A percentile compares a stretch with the other conserved stretches of the same genome.
Conservation (phyloP, 2,888 invertebrate species). For the Branchellion lobata region DNA sequence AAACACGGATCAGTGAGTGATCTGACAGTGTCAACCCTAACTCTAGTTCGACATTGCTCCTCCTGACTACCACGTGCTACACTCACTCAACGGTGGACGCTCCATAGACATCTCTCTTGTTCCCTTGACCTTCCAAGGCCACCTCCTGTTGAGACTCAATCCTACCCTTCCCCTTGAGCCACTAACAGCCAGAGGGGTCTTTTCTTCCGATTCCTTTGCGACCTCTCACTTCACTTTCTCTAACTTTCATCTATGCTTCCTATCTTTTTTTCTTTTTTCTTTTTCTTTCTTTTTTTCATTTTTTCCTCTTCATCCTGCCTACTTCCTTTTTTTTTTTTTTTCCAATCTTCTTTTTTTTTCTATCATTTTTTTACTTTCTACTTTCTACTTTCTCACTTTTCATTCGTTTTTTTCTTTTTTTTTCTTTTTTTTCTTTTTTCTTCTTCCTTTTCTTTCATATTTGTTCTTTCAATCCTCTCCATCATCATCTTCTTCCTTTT, state of each 20-base stretch:
- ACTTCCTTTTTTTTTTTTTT: not conserved
- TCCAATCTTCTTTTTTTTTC: not conserved
- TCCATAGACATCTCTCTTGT: too few species aligned
- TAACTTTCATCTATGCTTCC: not conserved
- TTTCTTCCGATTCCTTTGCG: too few species aligned
- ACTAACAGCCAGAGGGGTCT: too few species aligned
- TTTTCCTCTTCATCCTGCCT: not conserved
- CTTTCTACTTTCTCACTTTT: not conserved
- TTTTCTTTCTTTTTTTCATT: not conserved
- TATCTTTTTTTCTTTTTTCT: not conserved
- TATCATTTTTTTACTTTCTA: not conserved
- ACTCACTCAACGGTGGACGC: too few species aligned
- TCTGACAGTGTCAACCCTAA: too few species aligned
- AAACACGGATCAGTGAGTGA: too few species aligned
- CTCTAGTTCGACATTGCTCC: too few species aligned
- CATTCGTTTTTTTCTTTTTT: not conserved
- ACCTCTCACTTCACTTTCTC: not conserved
- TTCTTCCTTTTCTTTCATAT: not conserved
- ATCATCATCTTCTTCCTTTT: not conserved
- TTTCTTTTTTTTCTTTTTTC: not conserved
- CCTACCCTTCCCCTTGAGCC: too few species aligned
- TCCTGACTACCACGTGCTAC: too few species aligned
- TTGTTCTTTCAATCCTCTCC: too few species aligned
- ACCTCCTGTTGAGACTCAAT: too few species aligned
- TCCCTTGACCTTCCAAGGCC: too few species aligned